These are phyloP conservation scores for Hippocampus comes DNA, from an alignment of 2,113 vertebrate species.

Conservation along the genomic window DNA sequence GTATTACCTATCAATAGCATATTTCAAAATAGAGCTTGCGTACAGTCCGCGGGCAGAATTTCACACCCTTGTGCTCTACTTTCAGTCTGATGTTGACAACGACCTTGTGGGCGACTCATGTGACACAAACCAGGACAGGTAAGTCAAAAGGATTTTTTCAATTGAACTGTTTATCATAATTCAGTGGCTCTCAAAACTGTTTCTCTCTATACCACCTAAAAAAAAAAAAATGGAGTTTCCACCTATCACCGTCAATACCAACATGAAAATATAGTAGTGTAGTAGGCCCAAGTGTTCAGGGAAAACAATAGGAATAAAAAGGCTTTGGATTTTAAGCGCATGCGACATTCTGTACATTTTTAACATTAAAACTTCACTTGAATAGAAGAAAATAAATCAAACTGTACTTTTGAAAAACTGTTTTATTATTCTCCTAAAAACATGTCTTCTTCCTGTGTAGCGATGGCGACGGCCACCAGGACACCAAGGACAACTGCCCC, in stretches of 20 bases:
- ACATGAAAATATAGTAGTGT: too few species aligned
- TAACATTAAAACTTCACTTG: background rate
- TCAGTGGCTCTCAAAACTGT: background rate
- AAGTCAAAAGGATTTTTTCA: constrained; percentile 5
- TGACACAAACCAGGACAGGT: constrained; percentile 99
- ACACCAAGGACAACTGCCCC: constrained; percentile 96
- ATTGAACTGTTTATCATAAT: background rate
- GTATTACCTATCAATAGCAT: background rate
- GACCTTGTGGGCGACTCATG: constrained; percentile 97
- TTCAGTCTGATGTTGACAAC: constrained; percentile 91
- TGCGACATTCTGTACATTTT: too few species aligned
- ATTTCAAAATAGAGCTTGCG: background rate
- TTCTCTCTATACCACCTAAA: too few species aligned
- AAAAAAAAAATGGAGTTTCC: too few species aligned
- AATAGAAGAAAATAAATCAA: background rate
- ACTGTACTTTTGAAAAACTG: background rate
- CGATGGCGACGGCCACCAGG: constrained; percentile 95
- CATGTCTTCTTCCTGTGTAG: constrained; percentile 58
- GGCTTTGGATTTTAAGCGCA: background rate
- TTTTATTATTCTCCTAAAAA: background rate
- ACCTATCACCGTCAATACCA: too few species aligned
- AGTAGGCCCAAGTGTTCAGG: too few species aligned
- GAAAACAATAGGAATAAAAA: too few species aligned
- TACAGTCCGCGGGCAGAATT: background rate
- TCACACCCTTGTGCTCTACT: constrained; percentile 44